Evolutionary conservation across 2,113 vertebrate genomes (phyloP).

Genomic region (Bothrops jararaca): DNA sequence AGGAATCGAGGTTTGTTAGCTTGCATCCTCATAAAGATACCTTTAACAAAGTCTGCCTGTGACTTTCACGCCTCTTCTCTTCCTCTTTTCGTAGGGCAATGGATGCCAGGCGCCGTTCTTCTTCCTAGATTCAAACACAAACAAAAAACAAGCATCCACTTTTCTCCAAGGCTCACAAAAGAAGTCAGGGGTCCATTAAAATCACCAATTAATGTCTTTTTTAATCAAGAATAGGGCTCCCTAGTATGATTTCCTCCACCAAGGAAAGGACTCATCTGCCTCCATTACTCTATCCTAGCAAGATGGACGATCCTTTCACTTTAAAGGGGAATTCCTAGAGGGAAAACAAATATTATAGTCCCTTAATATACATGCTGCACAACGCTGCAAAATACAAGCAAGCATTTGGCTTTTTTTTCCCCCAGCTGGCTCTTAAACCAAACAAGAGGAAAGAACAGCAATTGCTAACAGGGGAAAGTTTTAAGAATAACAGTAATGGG

Average conservation of each 20-base stretch:
- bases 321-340: background rate
- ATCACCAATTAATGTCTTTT: background rate
- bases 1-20: no score
- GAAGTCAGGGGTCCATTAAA: background rate
- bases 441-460: background rate
- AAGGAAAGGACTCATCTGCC: background rate
- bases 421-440: background rate
- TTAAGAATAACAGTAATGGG: background rate
- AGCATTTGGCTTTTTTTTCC: background rate
- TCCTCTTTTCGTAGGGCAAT: slow-evolving; percentile 91
- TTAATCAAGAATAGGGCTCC: background rate
- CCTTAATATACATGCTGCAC: background rate
- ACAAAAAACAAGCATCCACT: background rate
- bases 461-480: background rate
- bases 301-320: background rate
- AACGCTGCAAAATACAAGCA: background rate
- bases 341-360: background rate
- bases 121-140: slow-evolving; percentile 78
- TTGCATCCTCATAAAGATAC: slow-evolving; percentile 61
- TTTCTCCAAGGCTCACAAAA: background rate
- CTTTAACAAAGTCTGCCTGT: slow-evolving; percentile 91
- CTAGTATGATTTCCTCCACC: background rate
- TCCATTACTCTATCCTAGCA: background rate
- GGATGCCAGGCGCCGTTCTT: slow-evolving; percentile 94
- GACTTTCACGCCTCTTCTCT: slow-evolving; percentile 92